Conservation (phyloP, 1,140 invertebrate genomes). For the Apis florea region DNA sequence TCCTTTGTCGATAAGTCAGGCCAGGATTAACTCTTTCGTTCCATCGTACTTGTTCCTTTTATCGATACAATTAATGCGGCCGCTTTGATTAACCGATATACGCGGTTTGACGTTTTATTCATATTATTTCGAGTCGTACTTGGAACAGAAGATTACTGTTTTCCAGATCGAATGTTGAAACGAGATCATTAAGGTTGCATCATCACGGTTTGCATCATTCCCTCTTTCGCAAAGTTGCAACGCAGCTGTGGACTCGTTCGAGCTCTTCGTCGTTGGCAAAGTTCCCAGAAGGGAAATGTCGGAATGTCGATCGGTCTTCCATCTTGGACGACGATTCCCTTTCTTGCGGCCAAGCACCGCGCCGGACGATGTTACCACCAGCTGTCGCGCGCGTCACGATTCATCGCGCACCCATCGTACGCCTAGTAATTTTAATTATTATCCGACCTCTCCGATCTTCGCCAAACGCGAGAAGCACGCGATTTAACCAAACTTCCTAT, state of each 20-base stretch:
- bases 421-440: constrained; percentile 39
- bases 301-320: constrained; percentile 51
- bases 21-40: neutral
- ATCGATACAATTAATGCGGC: neutral
- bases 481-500: neutral
- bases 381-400: constrained; percentile 24
- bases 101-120: neutral
- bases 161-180: neutral
- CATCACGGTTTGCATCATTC: constrained; percentile 20
- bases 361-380: constrained; percentile 28
- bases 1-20: neutral
- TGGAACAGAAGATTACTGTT: neutral
- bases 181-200: constrained; percentile 24
- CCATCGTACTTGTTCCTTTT: neutral
- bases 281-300: constrained; percentile 37
- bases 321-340: constrained; percentile 31
- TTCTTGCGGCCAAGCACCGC: constrained; percentile 6
- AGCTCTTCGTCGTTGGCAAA: neutral
- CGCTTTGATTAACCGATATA: neutral
- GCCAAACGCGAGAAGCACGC: too few species aligned
- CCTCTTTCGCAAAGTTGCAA: neutral
- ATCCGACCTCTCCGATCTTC: neutral
- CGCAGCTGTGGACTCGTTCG: constrained; percentile 11
- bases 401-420: neutral
- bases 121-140: neutral